Base-by-base conservation (phyloP, 2,113 vertebrate genomes). In the Hepsetus odoe region DNA sequence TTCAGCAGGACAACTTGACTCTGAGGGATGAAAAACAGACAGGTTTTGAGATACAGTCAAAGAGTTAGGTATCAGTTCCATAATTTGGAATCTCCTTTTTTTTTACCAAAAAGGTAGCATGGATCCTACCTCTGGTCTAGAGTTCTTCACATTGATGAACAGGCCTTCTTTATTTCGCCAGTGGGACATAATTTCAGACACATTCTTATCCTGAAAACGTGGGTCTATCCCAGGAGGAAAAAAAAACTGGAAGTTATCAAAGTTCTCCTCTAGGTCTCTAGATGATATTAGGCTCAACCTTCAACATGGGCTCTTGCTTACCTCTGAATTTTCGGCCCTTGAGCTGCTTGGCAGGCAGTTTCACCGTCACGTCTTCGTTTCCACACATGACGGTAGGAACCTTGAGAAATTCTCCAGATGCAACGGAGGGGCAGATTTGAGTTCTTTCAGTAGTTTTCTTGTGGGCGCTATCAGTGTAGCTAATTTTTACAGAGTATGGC, bases 351-450 rank as follows among this genome's bases (percentile, higher is more conserved):
- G 74, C 74, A 20, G 46, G 28, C 24, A 76, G 13, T 2, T 35
- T 32, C 38, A 77, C 35, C 42, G 51, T 68, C 22, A 68, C 42
- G 12, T 44, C 28, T 32, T 9, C 20, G 5, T 9, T 14, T 68
- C 16, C 26, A 58, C 64, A 56, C 3, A 18, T 30, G 8, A 77
- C 64, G 9, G 35, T 53, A 69, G 75, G 76, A 38, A 61, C 4
- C 22, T 35, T 32, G 32, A 65, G 38, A 61, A 14, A 0, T 26
- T 26, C 11, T 61, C n/a, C 55, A 49, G 40, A 2, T 26, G 38
- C 42, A 26, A 30, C 16, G 12, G 76, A 70, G 2, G 76, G 76
- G 28, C 76, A 77, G 53, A 12, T 76, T 14, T 76, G 30, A 18
- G 22, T 58, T 44, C 28, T 26, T 1, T 32, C 13, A 35, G 7